Evolutionary conservation across 2,888 invertebrate genomes (phyloP).

Genomic region (Caenorhabditis auriculariae): DNA sequence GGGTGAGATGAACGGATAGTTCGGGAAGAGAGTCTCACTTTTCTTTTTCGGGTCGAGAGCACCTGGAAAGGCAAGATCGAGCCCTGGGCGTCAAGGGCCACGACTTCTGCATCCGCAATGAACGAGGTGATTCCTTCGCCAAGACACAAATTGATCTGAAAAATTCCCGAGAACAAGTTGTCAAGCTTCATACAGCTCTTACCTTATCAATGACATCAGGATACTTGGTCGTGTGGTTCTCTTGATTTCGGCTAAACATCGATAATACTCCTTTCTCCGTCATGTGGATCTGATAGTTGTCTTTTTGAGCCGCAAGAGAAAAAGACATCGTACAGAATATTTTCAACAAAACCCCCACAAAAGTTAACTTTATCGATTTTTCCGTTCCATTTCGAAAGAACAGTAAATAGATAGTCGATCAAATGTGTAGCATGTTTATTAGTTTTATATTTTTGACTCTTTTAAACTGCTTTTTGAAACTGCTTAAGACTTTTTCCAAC

Average conservation of each 20-base stretch:
- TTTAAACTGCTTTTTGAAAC: too few species aligned
- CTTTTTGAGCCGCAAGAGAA: too few species aligned
- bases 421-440: too few species aligned
- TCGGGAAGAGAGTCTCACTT: slow-evolving; percentile 69
- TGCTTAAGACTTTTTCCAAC: too few species aligned
- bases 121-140: slow-evolving; percentile 71
- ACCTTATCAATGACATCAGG: slow-evolving; percentile 79
- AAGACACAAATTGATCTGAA: slow-evolving; percentile 41
- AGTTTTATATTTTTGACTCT: too few species aligned
- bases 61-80: slow-evolving; percentile 94
- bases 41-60: slow-evolving; percentile 89
- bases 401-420: too few species aligned
- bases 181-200: background rate
- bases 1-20: background rate
- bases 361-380: too few species aligned
- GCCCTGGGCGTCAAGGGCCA: slow-evolving; percentile 90
- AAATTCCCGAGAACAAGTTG: background rate
- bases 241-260: slow-evolving; percentile 93
- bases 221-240: slow-evolving; percentile 89
- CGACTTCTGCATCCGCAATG: slow-evolving; percentile 92
- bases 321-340: too few species aligned
- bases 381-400: too few species aligned
- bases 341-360: too few species aligned
- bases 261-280: slow-evolving; percentile 74
- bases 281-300: slow-evolving; percentile 79